Conservation (phyloP, 2,888 invertebrate species). For the Agrilus mali region DNA sequence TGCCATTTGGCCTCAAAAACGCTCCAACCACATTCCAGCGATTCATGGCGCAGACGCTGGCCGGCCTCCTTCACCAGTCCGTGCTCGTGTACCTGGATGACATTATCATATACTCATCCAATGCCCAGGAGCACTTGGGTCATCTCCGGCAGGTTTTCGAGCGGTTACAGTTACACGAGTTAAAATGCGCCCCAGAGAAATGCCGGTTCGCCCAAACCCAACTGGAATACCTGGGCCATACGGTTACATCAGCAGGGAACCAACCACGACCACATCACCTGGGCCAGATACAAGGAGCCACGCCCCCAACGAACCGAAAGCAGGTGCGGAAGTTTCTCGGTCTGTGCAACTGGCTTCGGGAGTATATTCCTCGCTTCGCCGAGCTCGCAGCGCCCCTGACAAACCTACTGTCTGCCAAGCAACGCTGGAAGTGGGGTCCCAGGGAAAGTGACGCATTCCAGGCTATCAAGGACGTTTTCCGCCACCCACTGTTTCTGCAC, state of each 20-base stretch:
- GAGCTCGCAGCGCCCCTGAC: slow-evolving; percentile 14
- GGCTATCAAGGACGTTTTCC: slow-evolving; percentile 7
- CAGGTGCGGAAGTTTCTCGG: slow-evolving; percentile 15
- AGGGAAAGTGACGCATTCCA: slow-evolving; percentile 8
- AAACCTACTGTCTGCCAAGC: slow-evolving; percentile 7
- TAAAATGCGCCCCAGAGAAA: no score
- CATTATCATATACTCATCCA: slow-evolving; percentile 13
- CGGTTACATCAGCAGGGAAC: background rate
- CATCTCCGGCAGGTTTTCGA: slow-evolving; percentile 13
- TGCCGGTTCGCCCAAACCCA: slow-evolving; percentile 5
- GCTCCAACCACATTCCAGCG: no score
- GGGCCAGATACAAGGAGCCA: slow-evolving; percentile 2
- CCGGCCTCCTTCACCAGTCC: background rate
- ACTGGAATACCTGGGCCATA: slow-evolving; percentile 8
- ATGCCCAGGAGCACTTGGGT: slow-evolving; percentile 10
- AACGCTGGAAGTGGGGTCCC: slow-evolving; percentile 8
- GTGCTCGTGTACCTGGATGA: slow-evolving; percentile 16
- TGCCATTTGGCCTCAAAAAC: no score
- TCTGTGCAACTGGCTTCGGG: slow-evolving; percentile 15
- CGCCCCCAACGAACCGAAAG: slow-evolving; percentile 1
- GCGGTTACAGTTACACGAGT: slow-evolving; percentile 9
- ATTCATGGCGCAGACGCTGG: no score
- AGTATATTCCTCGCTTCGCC: slow-evolving; percentile 15
- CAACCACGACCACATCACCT: background rate
- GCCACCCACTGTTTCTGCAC: slow-evolving; percentile 9